Percentiles rank a stretch among this genome's conserved stretches.
Evolutionary conservation across 2,113 vertebrate genomes (phyloP).

Genomic region (Sprattus sprattus): DNA sequence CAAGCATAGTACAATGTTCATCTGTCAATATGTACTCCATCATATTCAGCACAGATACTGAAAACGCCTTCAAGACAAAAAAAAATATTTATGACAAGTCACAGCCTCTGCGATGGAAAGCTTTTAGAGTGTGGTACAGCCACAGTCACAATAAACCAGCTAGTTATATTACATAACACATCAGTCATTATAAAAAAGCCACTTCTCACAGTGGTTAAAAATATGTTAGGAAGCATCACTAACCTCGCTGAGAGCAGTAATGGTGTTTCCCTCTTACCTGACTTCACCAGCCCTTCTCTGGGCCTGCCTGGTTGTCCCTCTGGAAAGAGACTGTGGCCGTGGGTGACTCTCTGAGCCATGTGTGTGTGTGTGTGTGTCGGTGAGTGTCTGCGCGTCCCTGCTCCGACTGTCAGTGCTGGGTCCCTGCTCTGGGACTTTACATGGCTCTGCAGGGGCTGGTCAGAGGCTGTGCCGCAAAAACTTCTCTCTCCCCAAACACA

Average conservation of each 20-base stretch:
- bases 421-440: conserved; percentile 9
- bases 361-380: conserved; percentile 19
- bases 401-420: conserved; percentile 28
- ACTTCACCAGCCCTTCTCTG: conserved; percentile 75
- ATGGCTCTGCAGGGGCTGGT: conserved; percentile 48
- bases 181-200: not conserved
- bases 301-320: conserved; percentile 67
- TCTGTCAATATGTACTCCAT: not conserved
- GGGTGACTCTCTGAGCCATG: conserved; percentile 70
- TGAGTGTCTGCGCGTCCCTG: conserved; percentile 51
- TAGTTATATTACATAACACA: not conserved
- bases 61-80: not conserved
- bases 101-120: not conserved
- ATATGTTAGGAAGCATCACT: not conserved
- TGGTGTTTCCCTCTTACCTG: conserved; percentile 71
- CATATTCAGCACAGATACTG: not conserved
- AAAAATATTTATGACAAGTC: not conserved
- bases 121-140: not conserved
- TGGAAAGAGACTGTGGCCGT: conserved; percentile 57
- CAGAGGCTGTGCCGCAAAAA: not conserved
- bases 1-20: not conserved
- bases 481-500: conserved; percentile 34
- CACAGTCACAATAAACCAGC: not conserved
- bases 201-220: not conserved
- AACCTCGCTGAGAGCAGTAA: not conserved